These are phyloP conservation scores for Micronycteris hirsuta DNA, from an alignment of 2,113 vertebrate species.

Conservation along the genomic window DNA sequence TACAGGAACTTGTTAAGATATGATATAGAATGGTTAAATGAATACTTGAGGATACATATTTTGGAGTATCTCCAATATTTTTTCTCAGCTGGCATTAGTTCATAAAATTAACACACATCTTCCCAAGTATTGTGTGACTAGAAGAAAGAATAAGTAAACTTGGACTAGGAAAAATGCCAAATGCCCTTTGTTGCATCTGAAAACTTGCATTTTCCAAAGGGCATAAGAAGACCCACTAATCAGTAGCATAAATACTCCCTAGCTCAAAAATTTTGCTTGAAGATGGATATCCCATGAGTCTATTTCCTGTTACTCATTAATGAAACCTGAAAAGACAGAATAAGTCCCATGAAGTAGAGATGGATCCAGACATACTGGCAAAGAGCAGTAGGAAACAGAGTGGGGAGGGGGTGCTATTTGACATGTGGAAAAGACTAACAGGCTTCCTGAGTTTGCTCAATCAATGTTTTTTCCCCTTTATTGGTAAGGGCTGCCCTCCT, in stretches of 20 bases:
- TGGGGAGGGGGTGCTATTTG: background rate
- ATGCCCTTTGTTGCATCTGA: background rate
- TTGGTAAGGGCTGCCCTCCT: background rate
- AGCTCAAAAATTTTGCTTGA: background rate
- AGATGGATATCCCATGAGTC: background rate
- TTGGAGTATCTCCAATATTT: background rate
- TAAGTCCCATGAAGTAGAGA: background rate
- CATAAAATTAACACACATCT: background rate
- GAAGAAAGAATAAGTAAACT: background rate
- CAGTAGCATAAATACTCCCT: background rate
- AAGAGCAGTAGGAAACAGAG: background rate
- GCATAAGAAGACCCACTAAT: background rate
- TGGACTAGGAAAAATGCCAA: background rate
- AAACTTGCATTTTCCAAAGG: background rate
- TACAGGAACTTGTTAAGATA: background rate
- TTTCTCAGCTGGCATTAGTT: background rate
- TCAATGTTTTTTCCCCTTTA: background rate
- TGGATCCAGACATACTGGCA: background rate
- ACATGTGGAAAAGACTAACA: background rate
- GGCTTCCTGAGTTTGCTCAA: background rate
- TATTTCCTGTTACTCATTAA: background rate
- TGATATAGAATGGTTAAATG: background rate
- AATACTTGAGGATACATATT: background rate
- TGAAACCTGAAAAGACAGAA: background rate
- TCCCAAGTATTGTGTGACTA: background rate